Evolutionary conservation across 2,113 vertebrate species (phyloP).

Genomic region (Pseudopodoces humilis): DNA sequence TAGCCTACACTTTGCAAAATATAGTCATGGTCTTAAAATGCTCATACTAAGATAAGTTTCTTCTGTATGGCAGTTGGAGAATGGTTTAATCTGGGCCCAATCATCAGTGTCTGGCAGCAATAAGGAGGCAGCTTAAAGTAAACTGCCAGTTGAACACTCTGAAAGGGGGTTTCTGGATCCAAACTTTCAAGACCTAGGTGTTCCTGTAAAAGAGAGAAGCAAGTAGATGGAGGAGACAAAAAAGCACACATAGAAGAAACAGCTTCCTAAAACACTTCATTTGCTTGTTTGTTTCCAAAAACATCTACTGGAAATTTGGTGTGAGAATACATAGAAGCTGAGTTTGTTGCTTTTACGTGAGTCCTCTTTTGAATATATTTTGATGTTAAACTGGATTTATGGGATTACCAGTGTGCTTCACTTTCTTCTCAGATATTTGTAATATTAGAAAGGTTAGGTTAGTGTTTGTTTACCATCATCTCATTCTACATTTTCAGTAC

Average conservation of each 20-base stretch:
- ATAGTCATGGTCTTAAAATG: not conserved
- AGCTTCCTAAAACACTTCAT: not conserved
- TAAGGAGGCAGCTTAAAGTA: not conserved
- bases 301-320: not conserved
- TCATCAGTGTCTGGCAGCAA: not conserved
- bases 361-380: not conserved
- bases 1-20: not conserved
- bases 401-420: not conserved
- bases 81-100: not conserved
- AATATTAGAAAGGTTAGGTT: not conserved
- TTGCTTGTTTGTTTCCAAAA: not conserved
- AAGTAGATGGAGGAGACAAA: not conserved
- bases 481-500: not conserved
- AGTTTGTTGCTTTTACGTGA: not conserved
- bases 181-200: not conserved
- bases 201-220: not conserved
- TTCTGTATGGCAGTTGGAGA: not conserved
- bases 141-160: not conserved
- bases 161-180: not conserved
- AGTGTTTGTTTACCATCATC: not conserved
- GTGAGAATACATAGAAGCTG: not conserved
- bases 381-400: not conserved
- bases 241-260: not conserved
- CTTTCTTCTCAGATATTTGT: not conserved
- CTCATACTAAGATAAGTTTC: not conserved